Evolutionary conservation across 1,140 invertebrate species (phyloP).

Genomic region (Nixonia krombeini): DNA sequence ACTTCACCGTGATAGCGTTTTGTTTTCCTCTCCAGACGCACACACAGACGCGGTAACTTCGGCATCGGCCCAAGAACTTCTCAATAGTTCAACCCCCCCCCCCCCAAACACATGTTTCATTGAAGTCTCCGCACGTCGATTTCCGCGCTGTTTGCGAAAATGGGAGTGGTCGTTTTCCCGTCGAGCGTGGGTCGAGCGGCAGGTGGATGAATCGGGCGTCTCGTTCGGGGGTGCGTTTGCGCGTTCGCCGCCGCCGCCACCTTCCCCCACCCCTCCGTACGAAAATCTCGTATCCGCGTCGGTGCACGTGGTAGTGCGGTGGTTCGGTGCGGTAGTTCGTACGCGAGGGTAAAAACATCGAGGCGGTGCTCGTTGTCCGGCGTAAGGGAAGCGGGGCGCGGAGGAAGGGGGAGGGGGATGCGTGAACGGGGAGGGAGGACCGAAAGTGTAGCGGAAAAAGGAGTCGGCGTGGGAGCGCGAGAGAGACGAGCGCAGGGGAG

Average conservation of each 20-base stretch:
- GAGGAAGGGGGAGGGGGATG: constrained; percentile 17
- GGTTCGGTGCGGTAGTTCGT: neutral
- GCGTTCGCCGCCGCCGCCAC: neutral
- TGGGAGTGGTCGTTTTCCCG: neutral
- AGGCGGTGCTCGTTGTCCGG: constrained; percentile 5
- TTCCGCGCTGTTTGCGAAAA: too few relatives aligned
- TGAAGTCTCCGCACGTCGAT: too few relatives aligned
- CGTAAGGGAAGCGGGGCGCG: constrained; percentile 10
- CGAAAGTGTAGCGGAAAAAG: constrained; percentile 16
- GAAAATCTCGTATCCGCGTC: neutral
- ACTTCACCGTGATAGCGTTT: too few relatives aligned
- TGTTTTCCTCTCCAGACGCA: too few relatives aligned
- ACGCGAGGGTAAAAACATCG: constrained; percentile 7
- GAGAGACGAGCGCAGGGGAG: constrained; percentile 25
- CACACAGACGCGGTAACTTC: too few relatives aligned
- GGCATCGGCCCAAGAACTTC: too few relatives aligned
- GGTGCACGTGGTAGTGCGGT: constrained; percentile 5
- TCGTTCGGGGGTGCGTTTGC: neutral
- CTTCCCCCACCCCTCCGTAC: neutral
- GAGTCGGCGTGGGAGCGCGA: too few relatives aligned
- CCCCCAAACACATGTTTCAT: too few relatives aligned
- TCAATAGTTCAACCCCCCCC: too few relatives aligned
- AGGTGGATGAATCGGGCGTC: constrained; percentile 3
- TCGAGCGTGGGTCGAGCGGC: neutral
- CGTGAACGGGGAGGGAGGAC: neutral